A percentile compares a stretch with the other conserved stretches of the same genome.
These are phyloP conservation scores for Helogale parvula DNA, from an alignment of 2,113 vertebrate genomes.

Conservation along the genomic window DNA sequence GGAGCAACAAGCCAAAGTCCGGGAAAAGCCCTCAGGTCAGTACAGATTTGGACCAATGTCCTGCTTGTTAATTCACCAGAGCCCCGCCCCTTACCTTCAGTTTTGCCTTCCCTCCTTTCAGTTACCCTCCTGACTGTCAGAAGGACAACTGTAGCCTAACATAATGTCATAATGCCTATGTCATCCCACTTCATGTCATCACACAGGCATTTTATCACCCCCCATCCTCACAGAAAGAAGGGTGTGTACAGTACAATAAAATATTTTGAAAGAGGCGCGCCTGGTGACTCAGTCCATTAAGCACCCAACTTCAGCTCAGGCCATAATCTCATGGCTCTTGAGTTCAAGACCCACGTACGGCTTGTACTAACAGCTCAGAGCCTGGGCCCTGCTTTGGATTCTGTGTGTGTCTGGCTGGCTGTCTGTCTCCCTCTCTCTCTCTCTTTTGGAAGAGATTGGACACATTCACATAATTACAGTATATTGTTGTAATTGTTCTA, in stretches of 20 bases:
- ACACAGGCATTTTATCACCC: not conserved
- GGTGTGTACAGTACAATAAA: not conserved
- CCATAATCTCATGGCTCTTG: too few relatives aligned
- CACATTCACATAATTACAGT: not conserved
- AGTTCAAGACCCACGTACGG: too few relatives aligned
- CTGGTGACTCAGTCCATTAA: too few relatives aligned
- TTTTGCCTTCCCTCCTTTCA: not conserved
- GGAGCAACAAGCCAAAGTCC: slow-evolving; percentile 20
- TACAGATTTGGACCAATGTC: not conserved
- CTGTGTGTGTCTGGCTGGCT: too few relatives aligned
- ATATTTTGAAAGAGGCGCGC: not conserved
- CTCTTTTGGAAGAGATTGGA: not conserved
- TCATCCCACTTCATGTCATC: not conserved
- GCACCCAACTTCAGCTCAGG: too few relatives aligned
- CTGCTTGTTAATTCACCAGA: not conserved
- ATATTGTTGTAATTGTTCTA: not conserved
- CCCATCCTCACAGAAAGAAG: not conserved
- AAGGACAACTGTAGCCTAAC: not conserved
- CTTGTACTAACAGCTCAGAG: too few relatives aligned
- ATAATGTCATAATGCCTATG: not conserved
- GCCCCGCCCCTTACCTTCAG: not conserved
- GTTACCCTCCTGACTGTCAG: not conserved
- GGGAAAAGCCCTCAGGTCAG: not conserved
- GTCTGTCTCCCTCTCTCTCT: too few relatives aligned
- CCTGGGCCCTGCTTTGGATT: too few relatives aligned